phyloP scores from a whole-genome alignment of 2,113 vertebrate genomes.

The Ciconia boyciana region DNA sequence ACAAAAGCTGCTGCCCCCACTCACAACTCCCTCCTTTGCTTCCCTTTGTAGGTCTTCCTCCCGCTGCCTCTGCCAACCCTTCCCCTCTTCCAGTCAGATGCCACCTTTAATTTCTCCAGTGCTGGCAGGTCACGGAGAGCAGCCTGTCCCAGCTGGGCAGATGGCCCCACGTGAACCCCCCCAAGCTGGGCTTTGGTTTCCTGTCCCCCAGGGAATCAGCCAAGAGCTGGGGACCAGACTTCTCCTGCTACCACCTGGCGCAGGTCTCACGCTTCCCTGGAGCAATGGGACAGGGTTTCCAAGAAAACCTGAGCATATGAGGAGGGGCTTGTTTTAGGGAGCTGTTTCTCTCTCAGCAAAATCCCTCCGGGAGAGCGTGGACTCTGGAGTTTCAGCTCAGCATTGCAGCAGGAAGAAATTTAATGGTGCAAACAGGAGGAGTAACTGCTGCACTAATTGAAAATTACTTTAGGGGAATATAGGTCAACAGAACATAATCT shows the following conservation, averaged over 20 bases:
- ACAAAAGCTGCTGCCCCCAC: background rate
- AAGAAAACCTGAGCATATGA: background rate
- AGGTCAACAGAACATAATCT: conserved; percentile 20
- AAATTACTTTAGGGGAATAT: background rate
- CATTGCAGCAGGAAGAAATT: background rate
- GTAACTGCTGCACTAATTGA: background rate
- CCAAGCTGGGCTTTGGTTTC: background rate
- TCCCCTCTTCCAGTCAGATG: background rate
- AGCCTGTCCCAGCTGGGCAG: background rate
- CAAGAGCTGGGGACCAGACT: background rate
- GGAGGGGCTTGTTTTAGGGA: background rate
- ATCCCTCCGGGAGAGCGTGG: fast-evolving
- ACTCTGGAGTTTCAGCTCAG: background rate
- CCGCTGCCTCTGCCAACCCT: background rate
- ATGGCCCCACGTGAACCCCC: background rate
- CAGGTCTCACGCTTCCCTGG: background rate
- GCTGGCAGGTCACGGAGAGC: background rate
- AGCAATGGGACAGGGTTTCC: background rate
- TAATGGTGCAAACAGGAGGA: background rate
- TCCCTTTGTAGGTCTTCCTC: background rate
- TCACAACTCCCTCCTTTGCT: background rate
- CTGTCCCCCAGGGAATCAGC: background rate
- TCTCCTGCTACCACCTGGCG: background rate
- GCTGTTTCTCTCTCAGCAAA: background rate
- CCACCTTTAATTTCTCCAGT: background rate